Evolutionary conservation across 2,797 vertebrate species (phyloP).

Genomic region (Fistularia tabacaria): DNA sequence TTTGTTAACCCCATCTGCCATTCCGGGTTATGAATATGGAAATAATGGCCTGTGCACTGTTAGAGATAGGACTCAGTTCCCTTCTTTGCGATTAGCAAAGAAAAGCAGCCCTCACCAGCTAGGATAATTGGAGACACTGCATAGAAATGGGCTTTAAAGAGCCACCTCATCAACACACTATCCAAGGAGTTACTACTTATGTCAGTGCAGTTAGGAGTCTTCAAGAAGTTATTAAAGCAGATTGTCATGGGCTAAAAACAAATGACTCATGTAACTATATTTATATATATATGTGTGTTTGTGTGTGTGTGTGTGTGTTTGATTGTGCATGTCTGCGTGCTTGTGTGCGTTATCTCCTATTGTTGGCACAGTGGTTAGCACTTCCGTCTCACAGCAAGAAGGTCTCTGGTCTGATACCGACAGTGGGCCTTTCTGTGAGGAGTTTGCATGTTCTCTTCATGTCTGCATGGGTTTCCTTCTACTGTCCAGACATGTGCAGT

Average conservation of each 20-base stretch:
- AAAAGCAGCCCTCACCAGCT: constrained; percentile 77
- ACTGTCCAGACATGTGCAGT: too few relatives aligned
- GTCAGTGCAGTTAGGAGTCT: constrained; percentile 75
- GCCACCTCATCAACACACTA: constrained; percentile 76
- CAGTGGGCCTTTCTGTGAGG: too few relatives aligned
- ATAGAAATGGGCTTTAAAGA: constrained; percentile 81
- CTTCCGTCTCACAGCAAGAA: too few relatives aligned
- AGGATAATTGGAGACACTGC: constrained; percentile 84
- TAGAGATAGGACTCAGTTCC: constrained; percentile 81
- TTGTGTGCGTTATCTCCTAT: too few relatives aligned
- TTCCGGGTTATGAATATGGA: constrained; percentile 87
- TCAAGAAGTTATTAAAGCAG: constrained; percentile 74
- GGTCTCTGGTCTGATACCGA: too few relatives aligned
- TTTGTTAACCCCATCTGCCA: constrained; percentile 87
- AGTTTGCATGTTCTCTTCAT: too few relatives aligned
- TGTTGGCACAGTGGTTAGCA: too few relatives aligned
- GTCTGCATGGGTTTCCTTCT: too few relatives aligned
- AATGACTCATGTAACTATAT: too few relatives aligned
- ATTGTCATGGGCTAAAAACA: constrained; percentile 20
- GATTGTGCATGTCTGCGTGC: too few relatives aligned
- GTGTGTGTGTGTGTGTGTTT: too few relatives aligned
- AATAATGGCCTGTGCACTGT: constrained; percentile 76
- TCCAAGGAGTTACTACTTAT: constrained; percentile 72
- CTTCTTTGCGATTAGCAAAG: constrained; percentile 84
- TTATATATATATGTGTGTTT: too few relatives aligned